Base-by-base conservation (phyloP, 2,797 vertebrate genomes). In the Pteropus rufus region DNA sequence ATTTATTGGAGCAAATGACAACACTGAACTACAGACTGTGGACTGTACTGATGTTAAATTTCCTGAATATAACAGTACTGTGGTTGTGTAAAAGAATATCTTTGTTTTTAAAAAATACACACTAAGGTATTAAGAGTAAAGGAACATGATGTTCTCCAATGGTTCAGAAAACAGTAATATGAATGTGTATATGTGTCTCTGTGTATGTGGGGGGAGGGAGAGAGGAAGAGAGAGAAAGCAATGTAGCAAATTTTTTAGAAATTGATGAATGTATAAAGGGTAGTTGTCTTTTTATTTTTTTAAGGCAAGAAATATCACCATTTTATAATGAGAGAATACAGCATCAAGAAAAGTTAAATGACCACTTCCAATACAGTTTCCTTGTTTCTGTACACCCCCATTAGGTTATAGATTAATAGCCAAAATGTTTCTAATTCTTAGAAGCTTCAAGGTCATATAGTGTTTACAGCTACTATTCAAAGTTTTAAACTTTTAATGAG, bases 341-440 rank as follows among this genome's bases (percentile, higher is more conserved):
- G 19, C 19, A 58, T 64, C 73, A 87, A 82, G 31, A 84, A 65
- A 89, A 10, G 76, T 60, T 72, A 83, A 64, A 10, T 56, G 34
- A 52, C n/a, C 64, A 49, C 34, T 86, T 95, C 34, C 52, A 91
- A 12, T 94, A 85, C 11, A 93, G 58, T 82, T 44, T 92, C 69
- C 56, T 64, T 86, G 69, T 83, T 92, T 82, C 44, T 75, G 26
- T 23, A 82, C 31, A 65, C 67, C 36, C 41, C 49, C 73, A 62
- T 10, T 10, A 92, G n/a, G 79, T 46, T 73, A 11, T 14, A 95
- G 80, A 41, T 96, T 49, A 82, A 31, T 29, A 39, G 44, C 46
- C 96, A 94, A 89, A 96, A 81, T 77, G 65, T 84, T 93, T 77
- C 93, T 85, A 81, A 94, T 29, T 58, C 31, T 67, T 89, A n/a